Evolutionary conservation across 2,113 vertebrate genomes (phyloP), one percentile per base, ranked within the genome.

Genomic region (Ochotona curzoniae): DNA sequence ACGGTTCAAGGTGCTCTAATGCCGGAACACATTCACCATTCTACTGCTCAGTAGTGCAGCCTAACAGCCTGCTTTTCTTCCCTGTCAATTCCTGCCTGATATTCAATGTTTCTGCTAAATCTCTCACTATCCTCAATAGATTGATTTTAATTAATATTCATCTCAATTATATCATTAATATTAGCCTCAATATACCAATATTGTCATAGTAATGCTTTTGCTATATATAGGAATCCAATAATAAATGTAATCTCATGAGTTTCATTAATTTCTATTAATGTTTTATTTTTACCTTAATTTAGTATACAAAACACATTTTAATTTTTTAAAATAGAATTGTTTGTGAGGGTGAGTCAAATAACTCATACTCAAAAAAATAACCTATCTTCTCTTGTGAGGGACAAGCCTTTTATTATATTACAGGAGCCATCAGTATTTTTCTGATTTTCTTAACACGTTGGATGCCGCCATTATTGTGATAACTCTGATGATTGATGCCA

Each of bases 391-490:
- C 26, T 83, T 47, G 10, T 30, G 51, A 13, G 57, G 8, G 38
- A 81, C 90, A 67, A 90, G 64, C 44, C 47, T 38, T 76, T 35
- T 94, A 49, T 86, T 91, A 12, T 95, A 25, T 98, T 97, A 54
- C 96, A 99, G 99, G 70, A 98, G 98, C 83, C 97, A 75, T n/a
- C 97, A 95, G 0, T 99, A 99, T 97, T 99, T 99, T 98, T 97
- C 64, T 90, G 98, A 98, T 63, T 98, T 97, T 90, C 89, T 99
- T 94, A 99, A 99, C 96, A 97, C 98, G 93, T 69, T 99, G 54
- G 99, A 99, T 73, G 98, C 98, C 0, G 90, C 98, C 28, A 98
- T 99, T 87, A 98, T 99, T 44, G 96, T 98, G 1, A 28, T 98
- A 90, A 99, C 98, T 0, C 94, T 99, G 89, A 67, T 98, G 70